A percentile compares a stretch with the other conserved stretches of the same genome.
phyloP scores from a whole-genome alignment of 1,140 invertebrate genomes.

The Drosophila baimaii region DNA sequence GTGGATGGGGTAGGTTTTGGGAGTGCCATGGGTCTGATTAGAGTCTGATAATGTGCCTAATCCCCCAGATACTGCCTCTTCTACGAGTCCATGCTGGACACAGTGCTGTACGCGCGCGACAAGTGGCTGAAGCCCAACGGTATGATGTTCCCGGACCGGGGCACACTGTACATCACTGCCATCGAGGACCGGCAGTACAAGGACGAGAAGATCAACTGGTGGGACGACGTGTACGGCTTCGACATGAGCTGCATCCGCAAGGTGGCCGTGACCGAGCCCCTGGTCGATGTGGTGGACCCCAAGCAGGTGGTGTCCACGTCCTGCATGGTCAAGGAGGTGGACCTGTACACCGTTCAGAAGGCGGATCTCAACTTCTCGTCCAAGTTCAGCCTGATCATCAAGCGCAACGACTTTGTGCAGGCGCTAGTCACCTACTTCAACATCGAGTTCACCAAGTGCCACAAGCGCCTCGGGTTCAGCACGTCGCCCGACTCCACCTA shows the following conservation, averaged over 20 bases:
- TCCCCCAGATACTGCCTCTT: slow-evolving; percentile 92
- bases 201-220: slow-evolving; percentile 99
- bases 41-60: background rate
- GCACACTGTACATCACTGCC: slow-evolving; percentile 94
- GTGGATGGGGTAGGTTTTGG: slow-evolving; percentile 95
- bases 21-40: no score
- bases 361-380: slow-evolving; percentile 96
- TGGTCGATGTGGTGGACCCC: slow-evolving; percentile 99
- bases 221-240: slow-evolving; percentile 99
- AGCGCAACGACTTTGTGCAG: slow-evolving; percentile 98
- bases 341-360: slow-evolving; percentile 98
- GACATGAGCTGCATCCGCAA: slow-evolving; percentile 99
- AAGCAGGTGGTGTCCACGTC: slow-evolving; percentile 98
- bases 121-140: slow-evolving; percentile 95
- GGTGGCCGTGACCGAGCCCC: slow-evolving; percentile 98
- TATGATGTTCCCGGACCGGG: slow-evolving; percentile 94
- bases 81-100: slow-evolving; percentile 98
- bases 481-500: slow-evolving; percentile 98
- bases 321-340: slow-evolving; percentile 96
- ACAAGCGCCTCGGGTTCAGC: slow-evolving; percentile 99
- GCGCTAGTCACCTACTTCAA: slow-evolving; percentile 99
- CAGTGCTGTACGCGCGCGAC: slow-evolving; percentile 96
- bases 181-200: slow-evolving; percentile 99
- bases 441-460: slow-evolving; percentile 99
- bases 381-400: slow-evolving; percentile 93